Evolutionary conservation across 2,797 vertebrate species (phyloP).

Genomic region (Catamblyrhynchus diadema): DNA sequence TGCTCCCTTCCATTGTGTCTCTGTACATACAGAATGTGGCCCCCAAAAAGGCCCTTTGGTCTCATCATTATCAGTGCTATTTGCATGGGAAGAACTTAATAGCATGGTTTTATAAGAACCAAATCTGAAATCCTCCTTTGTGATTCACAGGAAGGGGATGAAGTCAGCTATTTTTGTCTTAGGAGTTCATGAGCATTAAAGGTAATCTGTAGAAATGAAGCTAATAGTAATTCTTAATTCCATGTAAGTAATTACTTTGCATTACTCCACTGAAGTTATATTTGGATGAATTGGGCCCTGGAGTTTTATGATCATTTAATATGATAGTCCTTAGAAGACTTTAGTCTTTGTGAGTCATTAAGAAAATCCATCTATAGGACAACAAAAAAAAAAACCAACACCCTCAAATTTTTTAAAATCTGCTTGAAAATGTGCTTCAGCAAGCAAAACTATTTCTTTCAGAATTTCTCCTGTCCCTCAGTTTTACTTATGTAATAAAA

Average conservation of each 20-base stretch:
- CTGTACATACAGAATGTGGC: accelerated
- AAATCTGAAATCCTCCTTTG: background rate
- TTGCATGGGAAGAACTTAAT: background rate
- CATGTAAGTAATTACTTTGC: background rate
- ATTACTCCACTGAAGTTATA: background rate
- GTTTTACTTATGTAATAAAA: background rate
- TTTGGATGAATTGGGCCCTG: background rate
- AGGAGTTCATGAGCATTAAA: background rate
- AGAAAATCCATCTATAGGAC: background rate
- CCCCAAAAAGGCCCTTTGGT: background rate
- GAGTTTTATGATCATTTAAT: background rate
- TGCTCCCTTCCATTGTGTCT: background rate
- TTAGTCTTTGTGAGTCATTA: background rate
- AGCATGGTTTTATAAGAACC: background rate
- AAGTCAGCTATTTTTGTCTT: background rate
- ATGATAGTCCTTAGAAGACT: background rate
- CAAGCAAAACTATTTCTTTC: background rate
- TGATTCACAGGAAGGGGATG: background rate
- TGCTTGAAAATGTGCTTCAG: background rate
- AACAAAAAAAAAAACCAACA: background rate
- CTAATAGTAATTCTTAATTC: background rate
- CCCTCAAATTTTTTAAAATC: background rate
- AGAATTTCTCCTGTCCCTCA: background rate
- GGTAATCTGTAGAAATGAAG: background rate
- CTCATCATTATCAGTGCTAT: background rate